Evolutionary conservation across 1,140 invertebrate genomes (phyloP).

Genomic region (Rhagoletis zephyria): DNA sequence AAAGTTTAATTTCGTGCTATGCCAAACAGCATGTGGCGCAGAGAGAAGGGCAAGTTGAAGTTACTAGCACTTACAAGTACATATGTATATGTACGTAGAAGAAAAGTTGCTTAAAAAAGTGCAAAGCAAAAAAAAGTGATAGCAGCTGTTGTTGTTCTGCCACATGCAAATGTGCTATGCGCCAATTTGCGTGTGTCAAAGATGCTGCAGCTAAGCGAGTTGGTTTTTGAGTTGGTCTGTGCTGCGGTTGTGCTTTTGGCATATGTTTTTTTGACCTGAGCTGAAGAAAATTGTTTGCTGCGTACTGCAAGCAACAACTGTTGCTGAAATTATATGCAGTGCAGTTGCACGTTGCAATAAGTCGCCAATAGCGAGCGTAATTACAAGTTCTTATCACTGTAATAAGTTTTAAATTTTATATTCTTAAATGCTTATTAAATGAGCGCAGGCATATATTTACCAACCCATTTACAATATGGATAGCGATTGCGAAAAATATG

Average conservation of each 20-base stretch:
- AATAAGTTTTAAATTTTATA: background rate
- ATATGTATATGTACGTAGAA: too few relatives aligned
- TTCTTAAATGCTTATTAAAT: background rate
- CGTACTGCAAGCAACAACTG: slow-evolving; percentile 44
- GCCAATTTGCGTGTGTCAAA: slow-evolving; percentile 11
- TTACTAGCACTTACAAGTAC: too few relatives aligned
- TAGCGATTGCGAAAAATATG: too few relatives aligned
- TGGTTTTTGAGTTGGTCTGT: background rate
- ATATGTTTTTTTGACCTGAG: background rate
- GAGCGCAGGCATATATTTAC: background rate
- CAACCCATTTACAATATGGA: background rate
- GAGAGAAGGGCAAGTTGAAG: too few relatives aligned
- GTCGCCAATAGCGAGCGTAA: background rate
- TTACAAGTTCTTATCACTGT: background rate
- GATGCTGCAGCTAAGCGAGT: background rate
- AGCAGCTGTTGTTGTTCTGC: slow-evolving; percentile 41
- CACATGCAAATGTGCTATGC: slow-evolving; percentile 21
- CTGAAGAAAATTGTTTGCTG: background rate
- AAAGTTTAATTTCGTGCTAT: slow-evolving; percentile 7
- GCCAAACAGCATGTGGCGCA: too few relatives aligned
- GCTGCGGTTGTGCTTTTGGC: background rate
- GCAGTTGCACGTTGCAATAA: background rate
- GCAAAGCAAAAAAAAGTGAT: slow-evolving; percentile 20
- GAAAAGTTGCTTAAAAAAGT: background rate
- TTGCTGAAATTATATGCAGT: slow-evolving; percentile 37